phyloP scores from a whole-genome alignment of 2,797 vertebrate genomes.

The Acanthurus leucopareius region DNA sequence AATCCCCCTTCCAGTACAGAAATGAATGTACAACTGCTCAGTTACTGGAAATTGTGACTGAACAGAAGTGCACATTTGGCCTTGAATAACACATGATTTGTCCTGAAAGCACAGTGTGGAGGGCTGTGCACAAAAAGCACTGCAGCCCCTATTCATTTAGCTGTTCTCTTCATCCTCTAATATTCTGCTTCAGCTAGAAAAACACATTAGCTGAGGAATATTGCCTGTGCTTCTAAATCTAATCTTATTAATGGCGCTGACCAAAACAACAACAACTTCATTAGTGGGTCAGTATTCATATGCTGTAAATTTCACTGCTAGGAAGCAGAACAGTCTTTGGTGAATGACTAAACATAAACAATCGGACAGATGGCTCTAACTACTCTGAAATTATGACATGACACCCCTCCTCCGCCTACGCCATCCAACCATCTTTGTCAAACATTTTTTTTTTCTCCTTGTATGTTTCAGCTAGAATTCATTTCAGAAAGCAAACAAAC shows the following conservation, averaged over 20 bases:
- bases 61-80: constrained; percentile 2
- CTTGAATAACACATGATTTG: constrained; percentile 22
- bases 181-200: constrained; percentile 42
- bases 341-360: constrained; percentile 35
- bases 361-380: constrained; percentile 20
- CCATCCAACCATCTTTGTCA: constrained; percentile 18
- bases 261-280: constrained; percentile 63
- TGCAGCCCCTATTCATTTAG: constrained; percentile 42
- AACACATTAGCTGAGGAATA: constrained; percentile 55
- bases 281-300: constrained; percentile 53
- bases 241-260: constrained; percentile 46
- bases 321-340: constrained; percentile 33
- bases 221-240: constrained; percentile 47
- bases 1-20: background rate
- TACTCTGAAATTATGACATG: constrained; percentile 6
- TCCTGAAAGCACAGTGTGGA: constrained; percentile 21
- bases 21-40: background rate
- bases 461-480: constrained; percentile 13
- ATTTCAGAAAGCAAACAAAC: background rate
- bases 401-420: constrained; percentile 11
- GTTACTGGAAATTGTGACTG: constrained; percentile 26
- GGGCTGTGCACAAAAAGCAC: constrained; percentile 4
- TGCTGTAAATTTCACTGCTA: constrained; percentile 30
- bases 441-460: background rate
- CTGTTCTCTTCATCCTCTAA: constrained; percentile 35